Base-by-base conservation (phyloP, 2,797 vertebrate genomes). In the Phalloptychus januarius region DNA sequence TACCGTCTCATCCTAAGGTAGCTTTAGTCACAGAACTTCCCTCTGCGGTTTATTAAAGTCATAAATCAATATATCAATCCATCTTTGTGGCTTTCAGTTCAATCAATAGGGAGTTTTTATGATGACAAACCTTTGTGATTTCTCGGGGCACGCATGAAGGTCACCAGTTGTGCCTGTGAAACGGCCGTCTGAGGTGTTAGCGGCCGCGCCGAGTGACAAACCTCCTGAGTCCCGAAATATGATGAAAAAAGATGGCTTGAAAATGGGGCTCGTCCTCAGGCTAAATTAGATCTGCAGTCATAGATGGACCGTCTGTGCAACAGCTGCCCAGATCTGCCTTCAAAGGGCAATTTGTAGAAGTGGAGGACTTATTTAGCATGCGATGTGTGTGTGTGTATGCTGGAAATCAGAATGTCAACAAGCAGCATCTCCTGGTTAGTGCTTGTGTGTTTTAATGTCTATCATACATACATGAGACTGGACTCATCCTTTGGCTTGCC, bases 401-500 rank as follows among this genome's bases (percentile, higher is more conserved):
- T 74, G 67, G 75, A 58, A 82, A 85, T 74, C 80, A 77, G 84
- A 52, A 79, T 83, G 77, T 84, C 1, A 25, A 80, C 79, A 85
- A 78, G 81, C 58, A 63, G 82, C 78, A 82, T 50, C 72, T 82
- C 65, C 82, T 87, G 79, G 79, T 63, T 33, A 67, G 79, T 56
- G 16, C 79, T 84, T 84, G 81, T 88, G 85, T 78, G 89, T 90
- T 86, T 92, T 88, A 85, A 92, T 88, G 78, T 56, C 52, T 16
- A 6, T 85, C 87, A 88, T 89, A 58, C 31, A 58, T 12, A 11
- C 4, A 6, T 72, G 77, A 85, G 56, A 81, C 78, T 70, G 72
- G 78, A 84, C 79, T 85, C 72, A 16, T 75, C 74, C 71, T 42
- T 74, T 52, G 0, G 46, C 65, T 45, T 5, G 15, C 79, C 80